phyloP scores from a whole-genome alignment of 1,140 invertebrate species.

The Mylabris phalerata region DNA sequence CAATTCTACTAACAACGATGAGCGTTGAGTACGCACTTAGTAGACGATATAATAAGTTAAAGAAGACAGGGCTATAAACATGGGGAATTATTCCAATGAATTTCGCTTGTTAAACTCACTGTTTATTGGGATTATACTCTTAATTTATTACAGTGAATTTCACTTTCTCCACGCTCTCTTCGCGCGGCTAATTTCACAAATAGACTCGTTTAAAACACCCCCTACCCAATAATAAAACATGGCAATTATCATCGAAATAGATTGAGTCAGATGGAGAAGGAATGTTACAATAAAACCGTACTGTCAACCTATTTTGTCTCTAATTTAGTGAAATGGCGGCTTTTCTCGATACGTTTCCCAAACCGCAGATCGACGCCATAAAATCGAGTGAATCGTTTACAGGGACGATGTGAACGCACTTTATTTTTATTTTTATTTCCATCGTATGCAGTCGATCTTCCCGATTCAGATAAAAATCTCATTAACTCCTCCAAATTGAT shows the following conservation, averaged over 20 bases:
- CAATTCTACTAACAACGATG: neutral
- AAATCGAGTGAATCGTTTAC: slow-evolving; percentile 16
- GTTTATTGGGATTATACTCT: slow-evolving; percentile 14
- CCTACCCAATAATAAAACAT: too few species aligned
- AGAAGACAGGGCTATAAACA: slow-evolving; percentile 17
- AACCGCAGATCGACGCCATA: slow-evolving; percentile 24
- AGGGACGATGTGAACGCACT: slow-evolving; percentile 16
- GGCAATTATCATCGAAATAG: too few species aligned
- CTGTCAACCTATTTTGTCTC: too few species aligned
- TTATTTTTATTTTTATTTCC: slow-evolving; percentile 17
- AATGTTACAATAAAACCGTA: too few species aligned
- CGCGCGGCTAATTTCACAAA: too few species aligned
- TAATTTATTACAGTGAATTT: slow-evolving; percentile 17
- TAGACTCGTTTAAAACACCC: too few species aligned
- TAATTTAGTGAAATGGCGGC: too few species aligned
- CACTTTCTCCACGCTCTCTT: too few species aligned
- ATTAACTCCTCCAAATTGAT: too few species aligned
- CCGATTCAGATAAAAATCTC: too few species aligned
- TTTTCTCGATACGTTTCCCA: neutral
- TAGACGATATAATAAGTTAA: slow-evolving; percentile 15
- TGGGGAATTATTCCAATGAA: slow-evolving; percentile 18
- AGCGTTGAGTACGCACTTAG: slow-evolving; percentile 15
- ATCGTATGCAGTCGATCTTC: neutral
- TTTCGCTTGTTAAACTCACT: slow-evolving; percentile 9
- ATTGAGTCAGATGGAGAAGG: too few species aligned